Conservation (phyloP, 1,140 invertebrate genomes). For the Anoplophora glabripennis region DNA sequence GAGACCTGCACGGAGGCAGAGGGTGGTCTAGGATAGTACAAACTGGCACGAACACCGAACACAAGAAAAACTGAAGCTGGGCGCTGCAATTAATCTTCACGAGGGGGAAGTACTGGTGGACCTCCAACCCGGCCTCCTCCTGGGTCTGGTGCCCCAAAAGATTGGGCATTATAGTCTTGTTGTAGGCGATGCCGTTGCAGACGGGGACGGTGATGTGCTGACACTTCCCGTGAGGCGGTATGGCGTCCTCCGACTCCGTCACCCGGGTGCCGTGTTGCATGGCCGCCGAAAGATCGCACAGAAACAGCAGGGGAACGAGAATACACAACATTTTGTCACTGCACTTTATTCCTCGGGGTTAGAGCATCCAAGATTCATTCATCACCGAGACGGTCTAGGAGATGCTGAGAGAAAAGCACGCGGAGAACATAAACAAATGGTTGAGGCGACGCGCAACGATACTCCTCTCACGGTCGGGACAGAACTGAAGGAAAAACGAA, state of each 20-base stretch:
- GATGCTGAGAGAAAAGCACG: neutral
- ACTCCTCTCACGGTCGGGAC: neutral
- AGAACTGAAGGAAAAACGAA: constrained; percentile 5
- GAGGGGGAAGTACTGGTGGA: constrained; percentile 92
- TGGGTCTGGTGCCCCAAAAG: constrained; percentile 89
- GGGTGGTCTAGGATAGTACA: constrained; percentile 89
- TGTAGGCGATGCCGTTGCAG: constrained; percentile 91
- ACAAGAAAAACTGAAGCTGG: constrained; percentile 93
- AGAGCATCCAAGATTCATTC: no score
- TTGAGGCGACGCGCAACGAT: neutral
- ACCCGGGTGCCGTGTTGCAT: constrained; percentile 18
- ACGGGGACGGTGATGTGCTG: constrained; percentile 90
- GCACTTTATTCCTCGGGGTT: neutral
- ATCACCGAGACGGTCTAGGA: no score
- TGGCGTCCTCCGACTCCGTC: constrained; percentile 29
- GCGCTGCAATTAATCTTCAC: constrained; percentile 94
- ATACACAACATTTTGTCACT: constrained; percentile 13
- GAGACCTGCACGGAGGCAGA: constrained; percentile 86
- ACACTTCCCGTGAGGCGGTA: constrained; percentile 77
- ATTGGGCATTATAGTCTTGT: constrained; percentile 96
- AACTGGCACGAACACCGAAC: constrained; percentile 92
- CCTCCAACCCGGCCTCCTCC: constrained; percentile 90
- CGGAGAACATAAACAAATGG: neutral
- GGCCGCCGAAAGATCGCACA: neutral
- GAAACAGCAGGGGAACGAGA: constrained; percentile 1